Evolutionary conservation across 2,888 invertebrate species (phyloP), one percentile per base, ranked within the genome.

Genomic region (Drosophila putrida): DNA sequence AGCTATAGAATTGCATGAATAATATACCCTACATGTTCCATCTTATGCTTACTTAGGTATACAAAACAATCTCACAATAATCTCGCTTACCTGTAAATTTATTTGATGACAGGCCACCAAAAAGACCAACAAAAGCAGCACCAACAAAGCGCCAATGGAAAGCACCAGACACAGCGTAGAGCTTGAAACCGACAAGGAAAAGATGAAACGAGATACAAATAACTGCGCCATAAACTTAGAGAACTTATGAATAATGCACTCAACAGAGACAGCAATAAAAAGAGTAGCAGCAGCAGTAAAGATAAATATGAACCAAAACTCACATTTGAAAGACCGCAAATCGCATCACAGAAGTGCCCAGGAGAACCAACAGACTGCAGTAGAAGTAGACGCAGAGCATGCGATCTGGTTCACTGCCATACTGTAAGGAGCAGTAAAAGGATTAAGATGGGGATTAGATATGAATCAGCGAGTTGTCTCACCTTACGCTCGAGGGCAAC

Each of bases 321-420:
- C 92, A 96, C 96, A 94, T 92, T 61, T 94, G 91, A 89, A 95
- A 95, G 38, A 95, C 94, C 72, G 96, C 92, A 49, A 95, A 91
- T 88, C 97, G 96, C 53, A 97, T 95, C 33, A 94, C 77, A 49
- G 95, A 94, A 66, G 97, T 95, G 62, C 95, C 94, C 44, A 95
- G 80, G 90, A 96, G 95, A 81, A 97, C 94, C 73, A 96, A 93
- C 55, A 96, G 93, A 38, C 97, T 95, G 93, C 97, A 97, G 74
- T 95, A 93, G 93, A 97, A 97, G 92, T 98, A 98, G 15, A 96
- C 95, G 68, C 95, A 95, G 87, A 98, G 94, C 97, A 97, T 97
- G 81, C 95, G 94, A 93, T 98, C 98, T 63, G 95, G 95, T 90
- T 97, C 97, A 59, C 94, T 93, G 46, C 94, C 95, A 92, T 97